Base-by-base conservation (phyloP, 2,797 vertebrate species). In the Telmatherina bonti region DNA sequence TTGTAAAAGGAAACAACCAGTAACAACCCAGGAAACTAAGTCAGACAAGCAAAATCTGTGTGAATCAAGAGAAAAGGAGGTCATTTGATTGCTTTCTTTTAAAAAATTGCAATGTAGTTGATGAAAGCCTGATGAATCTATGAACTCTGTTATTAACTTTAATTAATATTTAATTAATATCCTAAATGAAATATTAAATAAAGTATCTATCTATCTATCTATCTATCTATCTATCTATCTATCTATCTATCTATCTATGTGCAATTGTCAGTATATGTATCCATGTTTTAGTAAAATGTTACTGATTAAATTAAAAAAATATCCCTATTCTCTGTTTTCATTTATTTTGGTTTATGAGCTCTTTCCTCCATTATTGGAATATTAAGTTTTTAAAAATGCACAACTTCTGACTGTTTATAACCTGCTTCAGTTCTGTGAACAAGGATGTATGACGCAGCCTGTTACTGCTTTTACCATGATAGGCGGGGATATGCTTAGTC, bases 61-160 rank as follows among this genome's bases (percentile, higher is more conserved):
- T 49, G 58, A 43, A 51, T 47, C 52, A 15, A 55, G 24, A 51
- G 15, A 67, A 76, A 70, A 5, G 2, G n/a, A n/a, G n/a, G n/a
- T n/a, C n/a, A 79, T 57, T 78, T 47, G 56, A 29, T 70, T 77
- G n/a, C n/a, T 79, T 82, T 78, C 29, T 55, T 62, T 56, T 51
- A 61, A 58, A 41, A 61, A 43, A 0, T 55, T 62, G 62, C 45
- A 84, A 60, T 35, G 60, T 16, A 33, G 38, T 61, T 64, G 11
- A 27, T 53, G 26, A 69, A 65, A 81, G 75, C 57, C 56, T 71
- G 30, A 30, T 78, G 47, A 51, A n/a, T 45, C 5, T 45, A 45
- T 22, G n/a, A 47, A 54, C 47, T 41, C 62, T 62, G 41, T 78
- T 71, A 71, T 76, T 67, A 77, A 64, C 51, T 27, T 33, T 60